Percentiles rank a stretch among this genome's conserved stretches.
These are phyloP conservation scores for Eledona agricola DNA, from an alignment of 2,888 invertebrate species.

Conservation along the genomic window DNA sequence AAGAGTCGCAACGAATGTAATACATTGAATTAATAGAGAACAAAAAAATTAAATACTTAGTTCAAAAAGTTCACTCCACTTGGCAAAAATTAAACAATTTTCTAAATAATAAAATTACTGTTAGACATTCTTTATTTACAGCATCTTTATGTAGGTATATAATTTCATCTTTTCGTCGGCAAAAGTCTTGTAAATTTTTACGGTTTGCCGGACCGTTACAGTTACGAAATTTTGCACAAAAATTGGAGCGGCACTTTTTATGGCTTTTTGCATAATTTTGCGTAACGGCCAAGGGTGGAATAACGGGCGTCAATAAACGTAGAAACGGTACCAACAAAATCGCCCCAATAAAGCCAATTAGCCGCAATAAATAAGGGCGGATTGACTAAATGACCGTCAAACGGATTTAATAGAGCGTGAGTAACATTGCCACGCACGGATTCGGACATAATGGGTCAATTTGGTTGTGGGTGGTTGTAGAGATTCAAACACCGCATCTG, in stretches of 20 bases:
- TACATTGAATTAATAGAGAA: too few relatives aligned
- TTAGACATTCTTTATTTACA: too few relatives aligned
- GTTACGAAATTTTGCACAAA: conserved; percentile 24
- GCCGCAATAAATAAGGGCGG: conserved; percentile 48
- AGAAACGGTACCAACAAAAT: conserved; percentile 25
- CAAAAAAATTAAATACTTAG: too few relatives aligned
- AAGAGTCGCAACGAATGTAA: too few relatives aligned
- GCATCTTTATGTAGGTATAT: not conserved
- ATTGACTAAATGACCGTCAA: conserved; percentile 50
- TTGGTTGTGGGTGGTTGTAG: conserved; percentile 56
- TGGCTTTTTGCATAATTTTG: conserved; percentile 22
- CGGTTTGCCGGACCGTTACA: too few relatives aligned
- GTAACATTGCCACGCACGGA: conserved; percentile 46
- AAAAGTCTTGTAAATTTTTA: conserved; percentile 3
- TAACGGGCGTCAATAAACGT: conserved; percentile 23
- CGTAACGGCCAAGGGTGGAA: conserved; percentile 19
- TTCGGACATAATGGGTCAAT: conserved; percentile 50
- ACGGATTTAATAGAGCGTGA: conserved; percentile 55
- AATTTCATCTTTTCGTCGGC: conserved; percentile 3
- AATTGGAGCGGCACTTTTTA: conserved; percentile 19
- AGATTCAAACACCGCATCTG: conserved; percentile 54
- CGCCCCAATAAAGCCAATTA: conserved; percentile 45
- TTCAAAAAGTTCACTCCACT: too few relatives aligned
- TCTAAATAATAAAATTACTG: too few relatives aligned
- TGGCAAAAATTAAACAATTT: too few relatives aligned